Conservation (phyloP, 2,113 vertebrate genomes). For the Pionites leucogaster region DNA sequence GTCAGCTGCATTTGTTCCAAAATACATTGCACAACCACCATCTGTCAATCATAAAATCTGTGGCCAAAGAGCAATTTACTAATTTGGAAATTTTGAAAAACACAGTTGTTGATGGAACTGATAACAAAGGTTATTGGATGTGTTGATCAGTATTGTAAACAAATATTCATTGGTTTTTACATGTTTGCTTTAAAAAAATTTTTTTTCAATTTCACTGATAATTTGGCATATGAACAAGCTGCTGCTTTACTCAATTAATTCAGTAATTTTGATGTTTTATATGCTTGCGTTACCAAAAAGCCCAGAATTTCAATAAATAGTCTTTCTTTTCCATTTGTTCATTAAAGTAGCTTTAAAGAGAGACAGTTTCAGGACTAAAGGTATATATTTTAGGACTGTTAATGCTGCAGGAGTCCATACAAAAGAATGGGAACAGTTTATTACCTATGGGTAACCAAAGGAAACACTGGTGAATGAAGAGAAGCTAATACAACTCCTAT, state of each 20-base stretch:
- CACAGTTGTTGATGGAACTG: neutral
- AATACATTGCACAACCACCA: neutral
- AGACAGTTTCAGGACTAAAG: neutral
- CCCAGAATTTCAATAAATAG: neutral
- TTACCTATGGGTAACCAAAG: neutral
- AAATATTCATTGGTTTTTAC: neutral
- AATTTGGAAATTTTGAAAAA: neutral
- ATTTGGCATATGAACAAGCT: neutral
- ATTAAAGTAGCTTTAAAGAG: neutral
- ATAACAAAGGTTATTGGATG: neutral
- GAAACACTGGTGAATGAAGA: neutral
- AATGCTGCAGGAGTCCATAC: neutral
- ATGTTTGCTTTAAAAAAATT: neutral
- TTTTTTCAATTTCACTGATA: neutral
- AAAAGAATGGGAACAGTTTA: neutral
- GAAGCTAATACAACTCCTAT: neutral
- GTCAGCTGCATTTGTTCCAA: constrained; percentile 15
- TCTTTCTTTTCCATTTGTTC: neutral
- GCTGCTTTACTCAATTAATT: neutral
- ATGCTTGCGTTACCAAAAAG: neutral
- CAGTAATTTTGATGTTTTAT: neutral
- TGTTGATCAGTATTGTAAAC: neutral
- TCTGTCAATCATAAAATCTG: neutral
- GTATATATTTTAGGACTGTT: neutral
- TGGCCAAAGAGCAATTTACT: neutral